These are phyloP conservation scores for Cyprinodon diabolis DNA, from an alignment of 2,797 vertebrate genomes.

Conservation along the genomic window DNA sequence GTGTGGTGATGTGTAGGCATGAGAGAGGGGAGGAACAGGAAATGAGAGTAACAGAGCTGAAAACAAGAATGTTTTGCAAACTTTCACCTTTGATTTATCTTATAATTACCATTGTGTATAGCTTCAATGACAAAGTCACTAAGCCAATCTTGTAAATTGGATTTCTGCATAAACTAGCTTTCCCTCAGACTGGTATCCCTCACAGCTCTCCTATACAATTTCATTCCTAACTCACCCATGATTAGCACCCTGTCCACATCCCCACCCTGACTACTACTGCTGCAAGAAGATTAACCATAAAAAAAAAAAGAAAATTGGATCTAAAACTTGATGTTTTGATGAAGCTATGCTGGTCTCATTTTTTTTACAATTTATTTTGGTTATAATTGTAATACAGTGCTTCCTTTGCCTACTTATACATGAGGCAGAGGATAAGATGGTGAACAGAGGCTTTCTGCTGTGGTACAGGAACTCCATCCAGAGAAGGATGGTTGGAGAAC, in stretches of 20 bases:
- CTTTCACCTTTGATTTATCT: conserved; percentile 78
- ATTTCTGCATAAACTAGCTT: conserved; percentile 75
- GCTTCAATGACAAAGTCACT: conserved; percentile 71
- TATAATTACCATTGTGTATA: conserved; percentile 77
- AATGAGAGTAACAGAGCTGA: conserved; percentile 40
- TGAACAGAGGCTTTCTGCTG: conserved; percentile 57
- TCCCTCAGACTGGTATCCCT: conserved; percentile 70
- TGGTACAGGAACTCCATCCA: conserved; percentile 47
- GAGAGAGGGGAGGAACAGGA: conserved; percentile 26
- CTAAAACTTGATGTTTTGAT: conserved; percentile 39
- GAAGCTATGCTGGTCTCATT: conserved; percentile 33
- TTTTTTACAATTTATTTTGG: conserved; percentile 53
- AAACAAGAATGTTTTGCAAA: conserved; percentile 65
- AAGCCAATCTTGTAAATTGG: conserved; percentile 76
- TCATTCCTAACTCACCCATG: conserved; percentile 27
- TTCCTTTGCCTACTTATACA: conserved; percentile 1
- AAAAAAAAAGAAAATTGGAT: conserved; percentile 9
- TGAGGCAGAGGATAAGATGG: conserved; percentile 55
- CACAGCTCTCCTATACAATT: conserved; percentile 66
- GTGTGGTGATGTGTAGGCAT: conserved; percentile 57
- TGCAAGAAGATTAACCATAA: conserved; percentile 45
- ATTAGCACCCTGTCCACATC: not conserved
- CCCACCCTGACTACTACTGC: conserved; percentile 9
- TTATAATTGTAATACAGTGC: conserved; percentile 56
- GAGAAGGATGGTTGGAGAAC: conserved; percentile 27